Percentiles rank a stretch among this genome's conserved stretches.
These are phyloP conservation scores for Pocota personata DNA, from an alignment of 2,888 invertebrate species.

Conservation along the genomic window DNA sequence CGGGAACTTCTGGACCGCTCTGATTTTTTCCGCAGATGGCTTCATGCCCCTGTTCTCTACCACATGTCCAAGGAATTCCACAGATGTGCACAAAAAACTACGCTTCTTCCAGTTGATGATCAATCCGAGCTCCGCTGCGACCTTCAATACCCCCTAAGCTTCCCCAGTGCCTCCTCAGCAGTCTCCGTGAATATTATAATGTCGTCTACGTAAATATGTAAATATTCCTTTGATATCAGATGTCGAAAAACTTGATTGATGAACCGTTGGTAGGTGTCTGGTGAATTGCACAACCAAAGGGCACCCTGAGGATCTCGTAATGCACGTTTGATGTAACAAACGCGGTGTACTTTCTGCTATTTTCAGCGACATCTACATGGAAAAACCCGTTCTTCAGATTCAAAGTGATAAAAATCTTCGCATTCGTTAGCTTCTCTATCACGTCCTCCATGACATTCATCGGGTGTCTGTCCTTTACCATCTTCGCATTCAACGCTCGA, in stretches of 20 bases:
- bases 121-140: slow-evolving; percentile 1
- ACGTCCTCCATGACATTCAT: too few relatives aligned
- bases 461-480: too few relatives aligned
- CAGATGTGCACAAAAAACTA: not conserved
- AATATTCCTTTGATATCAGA: not conserved
- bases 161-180: not conserved
- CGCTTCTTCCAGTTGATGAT: slow-evolving; percentile 15
- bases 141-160: not conserved
- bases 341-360: slow-evolving; percentile 77
- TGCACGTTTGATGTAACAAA: slow-evolving; percentile 74
- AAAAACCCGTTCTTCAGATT: slow-evolving; percentile 30
- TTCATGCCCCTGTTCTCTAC: not conserved
- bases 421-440: too few relatives aligned
- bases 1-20: too few relatives aligned
- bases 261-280: slow-evolving; percentile 77
- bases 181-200: not conserved
- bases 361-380: slow-evolving; percentile 30
- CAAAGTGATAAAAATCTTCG: too few relatives aligned
- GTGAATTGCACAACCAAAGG: slow-evolving; percentile 80
- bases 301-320: slow-evolving; percentile 79
- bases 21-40: not conserved
- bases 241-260: slow-evolving; percentile 6
- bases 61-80: slow-evolving; percentile 8
- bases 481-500: too few relatives aligned
- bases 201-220: not conserved